Evolutionary conservation across 2,113 vertebrate species (phyloP), one percentile per base, ranked within the genome.

Genomic region (Anthoscopus minutus): DNA sequence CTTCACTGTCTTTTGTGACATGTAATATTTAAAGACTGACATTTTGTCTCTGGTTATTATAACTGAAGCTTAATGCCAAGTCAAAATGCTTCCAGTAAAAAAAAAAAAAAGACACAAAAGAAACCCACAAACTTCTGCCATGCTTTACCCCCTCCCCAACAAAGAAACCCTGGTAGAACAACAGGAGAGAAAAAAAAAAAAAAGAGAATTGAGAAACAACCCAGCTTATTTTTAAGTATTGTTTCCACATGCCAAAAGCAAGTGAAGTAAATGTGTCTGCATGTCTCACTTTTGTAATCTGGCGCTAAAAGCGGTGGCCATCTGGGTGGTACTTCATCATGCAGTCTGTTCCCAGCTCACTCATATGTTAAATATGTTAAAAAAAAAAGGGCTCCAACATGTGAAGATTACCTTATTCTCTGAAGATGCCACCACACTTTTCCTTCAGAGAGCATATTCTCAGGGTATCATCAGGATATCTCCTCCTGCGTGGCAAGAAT

Each of bases 271-370:
- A 93, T 83, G 89, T 95, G 94, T 92, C 90, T 96, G 89, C 93
- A 94, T 89, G 96, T 96, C 96, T 96, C 94, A 93, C 92, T 96
- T 96, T 77, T 94, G 81, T 93, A 96, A 96, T 96, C 87, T 95
- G 77, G 90, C 91, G 90, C 94, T 97, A 88, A 97, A 95, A 96
- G 92, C 3, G 25, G 92, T 89, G 92, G n/a, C 94, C 96, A 97
- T 95, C 95, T 96, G 96, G 71, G 92, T 92, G 90, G 7, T 95
- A 18, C 93, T 96, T 93, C 72, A 88, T 84, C 94, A 94, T 38
- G 92, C 93, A 96, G 93, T 96, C 95, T 96, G 92, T 96, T 96
- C 93, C 88, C 86, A 93, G 15, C 92, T 92, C 93, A 74, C 30
- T 95, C 91, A 71, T 94, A 92, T 94, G 77, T 95, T 94, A 96